phyloP scores from a whole-genome alignment of 1,140 invertebrate genomes.

The Polypedilum vanderplanki region DNA sequence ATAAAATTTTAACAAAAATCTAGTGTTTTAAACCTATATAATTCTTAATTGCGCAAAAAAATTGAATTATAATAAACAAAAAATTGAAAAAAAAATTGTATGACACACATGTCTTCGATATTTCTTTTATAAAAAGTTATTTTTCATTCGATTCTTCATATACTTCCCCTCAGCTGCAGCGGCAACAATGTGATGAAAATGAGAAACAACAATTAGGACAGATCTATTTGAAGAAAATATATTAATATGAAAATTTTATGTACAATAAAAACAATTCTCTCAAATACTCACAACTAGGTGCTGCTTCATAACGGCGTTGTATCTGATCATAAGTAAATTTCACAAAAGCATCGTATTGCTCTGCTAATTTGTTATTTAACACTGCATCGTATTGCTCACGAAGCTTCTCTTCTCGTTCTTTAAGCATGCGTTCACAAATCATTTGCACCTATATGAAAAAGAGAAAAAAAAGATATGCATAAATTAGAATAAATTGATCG shows the following conservation, averaged over 20 bases:
- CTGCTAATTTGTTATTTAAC: constrained; percentile 82
- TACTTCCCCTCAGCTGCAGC: not conserved
- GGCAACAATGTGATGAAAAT: not conserved
- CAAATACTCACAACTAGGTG: constrained; percentile 55
- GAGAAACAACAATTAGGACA: constrained; percentile 24
- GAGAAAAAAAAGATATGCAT: constrained; percentile 7
- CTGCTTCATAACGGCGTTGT: constrained; percentile 75
- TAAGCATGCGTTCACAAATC: constrained; percentile 91
- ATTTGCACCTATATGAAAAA: constrained; percentile 67
- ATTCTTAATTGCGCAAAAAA: constrained; percentile 3
- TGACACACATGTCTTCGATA: constrained; percentile 12
- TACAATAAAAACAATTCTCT: not conserved
- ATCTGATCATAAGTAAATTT: constrained; percentile 97
- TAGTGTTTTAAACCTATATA: not conserved
- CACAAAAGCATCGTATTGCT: constrained; percentile 96
- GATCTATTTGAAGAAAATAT: constrained; percentile 16
- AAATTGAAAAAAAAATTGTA: not conserved
- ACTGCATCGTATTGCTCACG: constrained; percentile 90
- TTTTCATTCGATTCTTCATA: not conserved
- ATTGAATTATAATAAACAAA: not conserved
- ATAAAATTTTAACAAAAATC: not conserved
- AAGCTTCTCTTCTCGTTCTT: constrained; percentile 84
- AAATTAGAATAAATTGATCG: not conserved
- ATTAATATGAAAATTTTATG: not conserved
- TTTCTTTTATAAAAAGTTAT: not conserved